Evolutionary conservation across 1,140 invertebrate species (phyloP).

Genomic region (Cydia amplana): DNA sequence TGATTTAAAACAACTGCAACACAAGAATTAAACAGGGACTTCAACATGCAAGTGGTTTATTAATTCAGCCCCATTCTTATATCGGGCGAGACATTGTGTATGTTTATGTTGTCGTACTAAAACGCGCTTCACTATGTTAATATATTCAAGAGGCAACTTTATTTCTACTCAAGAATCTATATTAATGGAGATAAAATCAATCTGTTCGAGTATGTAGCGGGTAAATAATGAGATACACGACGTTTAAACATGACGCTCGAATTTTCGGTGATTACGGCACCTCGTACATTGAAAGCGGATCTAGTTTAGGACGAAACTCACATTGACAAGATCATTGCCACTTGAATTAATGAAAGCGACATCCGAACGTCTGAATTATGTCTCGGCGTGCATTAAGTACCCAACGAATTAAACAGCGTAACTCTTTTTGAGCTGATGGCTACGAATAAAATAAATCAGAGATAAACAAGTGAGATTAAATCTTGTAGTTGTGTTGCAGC

Average conservation of each 20-base stretch:
- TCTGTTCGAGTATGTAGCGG: not conserved
- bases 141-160: conserved; percentile 27
- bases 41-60: not conserved
- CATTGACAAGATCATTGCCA: conserved; percentile 58
- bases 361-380: conserved; percentile 40
- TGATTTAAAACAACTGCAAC: not conserved
- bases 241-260: conserved; percentile 15
- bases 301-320: conserved; percentile 25
- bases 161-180: conserved; percentile 1
- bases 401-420: conserved; percentile 71
- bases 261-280: conserved; percentile 6
- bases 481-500: conserved; percentile 45
- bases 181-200: conserved; percentile 25
- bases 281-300: conserved; percentile 18
- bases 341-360: conserved; percentile 68
- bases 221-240: conserved; percentile 27
- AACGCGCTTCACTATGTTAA: not conserved
- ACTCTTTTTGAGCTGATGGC: conserved; percentile 66
- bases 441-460: conserved; percentile 75
- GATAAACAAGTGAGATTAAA: conserved; percentile 72
- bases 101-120: conserved; percentile 9
- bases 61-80: not conserved
- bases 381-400: conserved; percentile 49
- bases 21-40: not conserved
- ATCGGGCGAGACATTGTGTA: not conserved